Evolutionary conservation across 2,113 vertebrate genomes (phyloP).

Genomic region (Salvator merianae): DNA sequence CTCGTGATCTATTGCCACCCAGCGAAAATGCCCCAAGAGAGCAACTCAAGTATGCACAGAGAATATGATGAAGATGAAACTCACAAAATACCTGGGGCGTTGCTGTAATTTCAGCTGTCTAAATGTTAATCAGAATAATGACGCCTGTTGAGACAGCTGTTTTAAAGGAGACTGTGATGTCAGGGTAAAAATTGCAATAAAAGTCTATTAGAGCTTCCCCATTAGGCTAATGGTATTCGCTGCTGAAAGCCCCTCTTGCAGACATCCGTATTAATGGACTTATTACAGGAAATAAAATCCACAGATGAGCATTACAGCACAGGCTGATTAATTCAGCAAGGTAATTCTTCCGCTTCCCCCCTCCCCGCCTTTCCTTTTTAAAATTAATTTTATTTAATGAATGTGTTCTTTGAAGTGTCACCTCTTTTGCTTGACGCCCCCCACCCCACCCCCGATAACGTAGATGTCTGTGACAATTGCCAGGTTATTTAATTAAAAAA

Average conservation of each 20-base stretch:
- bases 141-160: slow-evolving; percentile 73
- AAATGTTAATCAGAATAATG: slow-evolving; percentile 74
- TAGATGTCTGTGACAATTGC: slow-evolving; percentile 26
- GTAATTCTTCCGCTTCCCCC: slow-evolving; percentile 57
- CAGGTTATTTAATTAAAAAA: slow-evolving; percentile 30
- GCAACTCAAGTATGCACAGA: background rate
- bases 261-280: slow-evolving; percentile 72
- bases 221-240: slow-evolving; percentile 72
- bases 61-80: slow-evolving; percentile 53
- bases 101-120: slow-evolving; percentile 68
- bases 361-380: background rate
- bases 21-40: slow-evolving; percentile 27
- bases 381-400: slow-evolving; percentile 58
- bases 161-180: slow-evolving; percentile 68
- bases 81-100: slow-evolving; percentile 62
- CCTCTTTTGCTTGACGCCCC: slow-evolving; percentile 29
- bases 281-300: slow-evolving; percentile 75
- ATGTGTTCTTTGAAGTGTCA: slow-evolving; percentile 56
- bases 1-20: background rate
- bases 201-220: slow-evolving; percentile 73
- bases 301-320: slow-evolving; percentile 65
- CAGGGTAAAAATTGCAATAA: slow-evolving; percentile 67
- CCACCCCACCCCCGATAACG: background rate
- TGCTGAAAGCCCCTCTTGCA: slow-evolving; percentile 68
- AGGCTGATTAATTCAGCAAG: slow-evolving; percentile 70